phyloP scores from a whole-genome alignment of 2,113 vertebrate species.

The Poeciliopsis prolifica region DNA sequence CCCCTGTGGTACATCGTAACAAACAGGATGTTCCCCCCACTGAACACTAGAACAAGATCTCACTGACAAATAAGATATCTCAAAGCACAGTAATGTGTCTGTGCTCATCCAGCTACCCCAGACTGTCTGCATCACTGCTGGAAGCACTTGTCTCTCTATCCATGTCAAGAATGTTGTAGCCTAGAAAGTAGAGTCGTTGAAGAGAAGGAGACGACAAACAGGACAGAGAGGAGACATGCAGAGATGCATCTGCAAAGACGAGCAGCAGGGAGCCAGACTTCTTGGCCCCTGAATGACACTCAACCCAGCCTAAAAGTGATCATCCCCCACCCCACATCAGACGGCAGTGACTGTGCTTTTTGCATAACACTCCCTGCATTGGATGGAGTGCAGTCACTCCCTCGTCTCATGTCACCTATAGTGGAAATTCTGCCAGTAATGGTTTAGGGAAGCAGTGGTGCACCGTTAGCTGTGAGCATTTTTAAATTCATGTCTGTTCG shows the following conservation, averaged over 20 bases:
- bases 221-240: too few relatives aligned
- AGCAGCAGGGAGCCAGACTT: conserved; percentile 56
- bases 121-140: too few relatives aligned
- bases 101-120: not conserved
- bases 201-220: not conserved
- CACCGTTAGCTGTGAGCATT: too few relatives aligned
- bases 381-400: not conserved
- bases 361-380: not conserved
- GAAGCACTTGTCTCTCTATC: too few relatives aligned
- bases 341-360: not conserved
- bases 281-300: conserved; percentile 61
- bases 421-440: too few relatives aligned
- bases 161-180: too few relatives aligned
- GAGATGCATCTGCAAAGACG: not conserved
- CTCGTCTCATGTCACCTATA: too few relatives aligned
- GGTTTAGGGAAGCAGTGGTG: too few relatives aligned
- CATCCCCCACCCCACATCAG: not conserved
- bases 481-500: too few relatives aligned
- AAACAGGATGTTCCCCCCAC: too few relatives aligned
- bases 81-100: not conserved
- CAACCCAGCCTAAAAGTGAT: conserved; percentile 21
- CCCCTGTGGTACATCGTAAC: too few relatives aligned
- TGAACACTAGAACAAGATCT: not conserved
- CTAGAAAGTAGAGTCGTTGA: too few relatives aligned
- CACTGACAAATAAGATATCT: not conserved